Conservation (phyloP, 2,113 vertebrate species). For the Scophthalmus maximus region DNA sequence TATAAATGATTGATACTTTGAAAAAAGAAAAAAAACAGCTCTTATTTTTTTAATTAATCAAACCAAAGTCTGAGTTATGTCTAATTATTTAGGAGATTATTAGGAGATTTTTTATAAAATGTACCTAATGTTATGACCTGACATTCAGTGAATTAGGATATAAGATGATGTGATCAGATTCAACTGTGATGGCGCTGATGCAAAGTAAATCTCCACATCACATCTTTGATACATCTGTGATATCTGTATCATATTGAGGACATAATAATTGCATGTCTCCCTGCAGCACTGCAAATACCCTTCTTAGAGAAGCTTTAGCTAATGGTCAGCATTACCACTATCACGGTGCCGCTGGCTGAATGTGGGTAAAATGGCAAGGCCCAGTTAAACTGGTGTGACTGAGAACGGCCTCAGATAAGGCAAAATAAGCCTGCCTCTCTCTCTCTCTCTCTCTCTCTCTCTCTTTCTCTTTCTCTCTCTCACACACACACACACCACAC, state of each 20-base stretch:
- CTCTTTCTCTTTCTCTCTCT: background rate
- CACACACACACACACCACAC: constrained; percentile 12
- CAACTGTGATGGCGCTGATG: background rate
- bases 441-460: background rate
- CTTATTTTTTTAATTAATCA: background rate
- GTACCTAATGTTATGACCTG: background rate
- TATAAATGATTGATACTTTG: background rate
- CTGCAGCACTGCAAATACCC: constrained; percentile 29
- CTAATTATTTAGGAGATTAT: background rate
- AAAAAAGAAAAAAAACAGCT: background rate
- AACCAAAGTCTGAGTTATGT: background rate
- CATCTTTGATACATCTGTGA: constrained; percentile 45
- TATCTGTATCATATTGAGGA: constrained; percentile 56
- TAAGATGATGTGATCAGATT: constrained; percentile 9
- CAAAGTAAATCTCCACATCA: constrained; percentile 13
- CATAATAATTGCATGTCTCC: constrained; percentile 49
- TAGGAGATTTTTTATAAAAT: no score
- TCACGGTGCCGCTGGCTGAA: constrained; percentile 61
- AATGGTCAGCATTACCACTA: constrained; percentile 49
- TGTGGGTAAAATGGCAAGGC: constrained; percentile 66
- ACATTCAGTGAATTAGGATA: constrained; percentile 14
- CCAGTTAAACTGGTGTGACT: constrained; percentile 75
- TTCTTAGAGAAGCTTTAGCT: constrained; percentile 40
- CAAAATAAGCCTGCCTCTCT: constrained; percentile 36
- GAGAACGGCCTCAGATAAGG: constrained; percentile 59